Evolutionary conservation across 1,140 invertebrate genomes (phyloP).

Genomic region (Meloidogyne hapla): DNA sequence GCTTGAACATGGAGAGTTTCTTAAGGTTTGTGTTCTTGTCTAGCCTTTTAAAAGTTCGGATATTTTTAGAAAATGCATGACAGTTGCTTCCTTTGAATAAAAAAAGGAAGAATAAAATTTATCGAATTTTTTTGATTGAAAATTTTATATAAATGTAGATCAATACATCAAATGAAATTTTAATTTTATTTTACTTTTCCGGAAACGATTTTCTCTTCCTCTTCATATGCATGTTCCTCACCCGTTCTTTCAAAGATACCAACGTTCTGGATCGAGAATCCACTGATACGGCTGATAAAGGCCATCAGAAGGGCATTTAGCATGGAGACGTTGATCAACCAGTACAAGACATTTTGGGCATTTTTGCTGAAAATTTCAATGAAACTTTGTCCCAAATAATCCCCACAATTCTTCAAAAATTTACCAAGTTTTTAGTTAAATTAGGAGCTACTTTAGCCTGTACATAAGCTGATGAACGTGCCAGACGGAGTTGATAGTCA

Average conservation of each 20-base stretch:
- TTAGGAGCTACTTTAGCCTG: constrained; percentile 28
- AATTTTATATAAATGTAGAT: no score
- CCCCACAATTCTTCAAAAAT: neutral
- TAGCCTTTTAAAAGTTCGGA: neutral
- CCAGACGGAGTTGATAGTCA: constrained; percentile 39
- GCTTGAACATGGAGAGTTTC: neutral
- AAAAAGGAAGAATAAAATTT: no score
- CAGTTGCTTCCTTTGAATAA: no score
- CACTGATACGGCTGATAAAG: constrained; percentile 27
- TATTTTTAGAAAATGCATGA: no score
- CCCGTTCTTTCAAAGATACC: constrained; percentile 12
- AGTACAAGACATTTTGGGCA: constrained; percentile 40
- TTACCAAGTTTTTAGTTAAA: constrained; percentile 30
- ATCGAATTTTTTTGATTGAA: no score
- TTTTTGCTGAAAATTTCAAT: constrained; percentile 44
- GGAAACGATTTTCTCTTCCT: neutral
- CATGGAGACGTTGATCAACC: constrained; percentile 36
- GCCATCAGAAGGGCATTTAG: constrained; percentile 30
- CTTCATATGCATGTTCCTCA: neutral
- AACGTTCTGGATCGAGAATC: constrained; percentile 20
- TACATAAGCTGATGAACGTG: constrained; percentile 33
- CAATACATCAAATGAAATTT: no score
- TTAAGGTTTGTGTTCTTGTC: neutral
- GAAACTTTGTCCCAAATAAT: no score
- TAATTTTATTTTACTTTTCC: neutral